Base-by-base conservation (phyloP, 2,797 vertebrate genomes). In the Sylvilagus floridanus region DNA sequence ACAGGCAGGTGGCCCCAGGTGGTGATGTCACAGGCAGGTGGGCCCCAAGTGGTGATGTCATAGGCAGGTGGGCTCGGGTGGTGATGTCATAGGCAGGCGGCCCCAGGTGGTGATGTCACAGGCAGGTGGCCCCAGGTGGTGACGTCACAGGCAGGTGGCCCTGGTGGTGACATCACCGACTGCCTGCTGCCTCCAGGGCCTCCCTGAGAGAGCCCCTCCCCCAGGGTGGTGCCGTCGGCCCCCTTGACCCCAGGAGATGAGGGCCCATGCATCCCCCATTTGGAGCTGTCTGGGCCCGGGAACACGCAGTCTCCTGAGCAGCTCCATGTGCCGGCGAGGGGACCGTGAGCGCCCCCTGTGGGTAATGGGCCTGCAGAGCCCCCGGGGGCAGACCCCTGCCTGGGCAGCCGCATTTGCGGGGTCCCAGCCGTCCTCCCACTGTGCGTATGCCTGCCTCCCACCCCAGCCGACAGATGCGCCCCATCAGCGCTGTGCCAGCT, bases 161-260 rank as follows among this genome's bases (percentile, higher is more conserved):
- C 54, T 17, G 54, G 54, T 14, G 54, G 54, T 57, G 19, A 19
- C 14, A 1, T 57, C 54, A 19, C 13, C 0, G 54, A 0, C 54
- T 57, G 13, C 14, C 54, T 5, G 1, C 65, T 54, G 19, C 63
- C 28, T 57, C 69, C 37, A 12, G 32, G 78, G 32, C 28, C 28
- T 72, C 52, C 79, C 10, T 6, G 17, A 1, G 37, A 57, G 81
- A 63, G 62, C 16, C 4, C 16, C 14, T 22, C 11, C 28, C 47
- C 37, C 2, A 19, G 21, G 12, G 5, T 57, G 73, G 32, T 37
- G 32, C 60, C 14, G 2, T 60, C 32, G 26, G n/a, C 69, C 3
- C 0, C 26, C 50, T 71, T 0, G 7, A 30, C 22, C 22, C 4
- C 0, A 30, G 79, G 42, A 37, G 50, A 8, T 0, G 2, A 57